Percentiles rank a stretch among this genome's conserved stretches.
Evolutionary conservation across 2,113 vertebrate genomes (phyloP).

Genomic region (Oncorhynchus tshawytscha): DNA sequence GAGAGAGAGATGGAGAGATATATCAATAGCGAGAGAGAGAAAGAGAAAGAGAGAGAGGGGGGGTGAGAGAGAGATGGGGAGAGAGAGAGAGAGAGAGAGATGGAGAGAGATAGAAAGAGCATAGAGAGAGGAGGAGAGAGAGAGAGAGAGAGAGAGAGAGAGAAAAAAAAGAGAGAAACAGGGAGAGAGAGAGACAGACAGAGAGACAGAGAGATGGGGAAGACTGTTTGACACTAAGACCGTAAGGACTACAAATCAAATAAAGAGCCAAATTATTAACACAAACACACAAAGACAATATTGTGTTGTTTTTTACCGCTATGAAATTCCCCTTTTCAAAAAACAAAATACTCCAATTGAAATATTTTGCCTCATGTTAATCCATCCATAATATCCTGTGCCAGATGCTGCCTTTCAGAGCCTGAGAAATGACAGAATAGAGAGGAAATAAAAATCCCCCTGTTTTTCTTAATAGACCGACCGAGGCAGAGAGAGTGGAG

Average conservation of each 20-base stretch:
- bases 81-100: too few species aligned
- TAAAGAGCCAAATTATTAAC: conserved; percentile 29
- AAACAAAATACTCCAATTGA: conserved; percentile 69
- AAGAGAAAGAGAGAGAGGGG: too few species aligned
- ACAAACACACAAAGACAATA: conserved; percentile 40
- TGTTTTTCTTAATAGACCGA: conserved; percentile 53
- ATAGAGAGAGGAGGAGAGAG: too few species aligned
- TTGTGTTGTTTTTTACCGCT: conserved; percentile 44
- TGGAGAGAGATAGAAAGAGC: too few species aligned
- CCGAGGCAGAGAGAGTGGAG: conserved; percentile 11
- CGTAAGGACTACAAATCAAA: conserved; percentile 58
- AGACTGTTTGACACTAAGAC: conserved; percentile 52
- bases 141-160: too few species aligned
- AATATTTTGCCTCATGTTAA: conserved; percentile 56
- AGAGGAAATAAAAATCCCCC: conserved; percentile 66
- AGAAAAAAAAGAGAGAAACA: too few species aligned
- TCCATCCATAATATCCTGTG: conserved; percentile 71
- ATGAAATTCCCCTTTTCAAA: conserved; percentile 48
- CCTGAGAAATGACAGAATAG: conserved; percentile 68
- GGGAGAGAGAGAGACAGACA: too few species aligned
- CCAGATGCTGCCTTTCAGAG: conserved; percentile 53
- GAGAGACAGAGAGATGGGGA: too few species aligned
- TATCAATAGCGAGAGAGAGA: background rate
- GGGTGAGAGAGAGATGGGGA: too few species aligned
- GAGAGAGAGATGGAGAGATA: conserved; percentile 26